Evolutionary conservation across 2,797 vertebrate genomes (phyloP), one percentile per base, ranked within the genome.

Genomic region (Miichthys miiuy): DNA sequence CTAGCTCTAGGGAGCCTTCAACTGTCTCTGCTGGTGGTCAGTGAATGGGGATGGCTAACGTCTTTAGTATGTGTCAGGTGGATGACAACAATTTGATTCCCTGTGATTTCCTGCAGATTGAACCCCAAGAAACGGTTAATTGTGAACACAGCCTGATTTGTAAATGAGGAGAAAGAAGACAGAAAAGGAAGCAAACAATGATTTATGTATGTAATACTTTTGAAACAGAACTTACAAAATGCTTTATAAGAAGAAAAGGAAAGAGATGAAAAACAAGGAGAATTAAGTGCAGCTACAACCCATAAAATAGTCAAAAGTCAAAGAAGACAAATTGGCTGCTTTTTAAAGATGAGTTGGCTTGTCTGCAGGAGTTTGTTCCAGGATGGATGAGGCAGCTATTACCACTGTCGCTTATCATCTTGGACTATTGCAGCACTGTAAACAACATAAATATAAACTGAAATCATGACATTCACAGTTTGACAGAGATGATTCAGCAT

Each of bases 401-500:
- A 44, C 50, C 68, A 72, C 57, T 58, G 56, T 41, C 48, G 3
- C 1, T 57, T 58, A 34, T 76, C 56, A 62, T 56, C 44, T n/a
- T 50, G 25, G 11, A 73, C 54, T 64, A 73, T 6, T 58, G 20
- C 20, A 70, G 42, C 10, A 47, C 48, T 61, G 27, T 42, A 65
- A 64, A 69, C 50, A 71, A 51, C 63, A 58, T 65, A 14, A 57
- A 41, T 54, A 60, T 65, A 50, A 70, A 51, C 25, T 46, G 20
- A 67, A 79, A 66, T 52, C 14, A 64, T 78, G 34, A 69, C 21
- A 27, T 1, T 81, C 58, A 63, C 27, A 54, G 23, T 80, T 52
- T 60, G 68, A 61, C 12, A 46, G 65, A 68, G 57, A 64, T 75
- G 77, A 75, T 5, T 84, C 71, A 77, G 23, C 18, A 47, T n/a